Evolutionary conservation across 2,888 invertebrate species (phyloP), one percentile per base, ranked within the genome.

Genomic region (Netelia melanura): DNA sequence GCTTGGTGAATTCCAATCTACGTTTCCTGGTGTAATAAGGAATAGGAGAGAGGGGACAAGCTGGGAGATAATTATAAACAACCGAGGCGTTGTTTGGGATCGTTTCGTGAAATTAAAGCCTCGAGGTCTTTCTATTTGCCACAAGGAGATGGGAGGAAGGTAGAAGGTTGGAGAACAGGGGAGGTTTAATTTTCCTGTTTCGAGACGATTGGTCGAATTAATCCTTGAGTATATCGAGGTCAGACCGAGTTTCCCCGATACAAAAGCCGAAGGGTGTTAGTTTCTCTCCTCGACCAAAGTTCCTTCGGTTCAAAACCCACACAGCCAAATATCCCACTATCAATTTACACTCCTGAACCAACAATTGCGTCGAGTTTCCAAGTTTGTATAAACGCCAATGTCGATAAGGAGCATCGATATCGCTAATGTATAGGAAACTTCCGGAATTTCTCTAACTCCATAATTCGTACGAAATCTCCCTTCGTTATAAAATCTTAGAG

Each of bases 161-260:
- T 17, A 43, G 56, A 17, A 62, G 56, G 52, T 0, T n/a, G 14
- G 14, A n/a, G 10, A 54, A n/a, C 54, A 5, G 54, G 3, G 17
- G 54, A 17, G 54, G 10, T 17, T 78, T 74, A 77, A 68, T 74
- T 78, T 67, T 62, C 62, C 21, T 44, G 62, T 58, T 52, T 61
- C 21, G 61, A 67, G 76, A 77, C 81, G 75, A 81, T 84, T 81
- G 52, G 64, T 58, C 38, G 56, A 77, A 81, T 84, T 84, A 84
- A 74, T 84, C 68, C 38, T 21, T 23, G 38, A 17, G n/a, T 65
- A 64, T 43, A 84, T 84, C 81, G 77, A 62, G 84, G 84, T 81
- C 77, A 77, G 84, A 84, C 81, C 84, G 84, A 84, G 77, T 84
- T 23, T 78, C 61, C 61, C 10, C 21, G 78, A 78, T 78, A 68